These are phyloP conservation scores for Charaxes varanes DNA, from an alignment of 1,140 invertebrate genomes.

Conservation along the genomic window DNA sequence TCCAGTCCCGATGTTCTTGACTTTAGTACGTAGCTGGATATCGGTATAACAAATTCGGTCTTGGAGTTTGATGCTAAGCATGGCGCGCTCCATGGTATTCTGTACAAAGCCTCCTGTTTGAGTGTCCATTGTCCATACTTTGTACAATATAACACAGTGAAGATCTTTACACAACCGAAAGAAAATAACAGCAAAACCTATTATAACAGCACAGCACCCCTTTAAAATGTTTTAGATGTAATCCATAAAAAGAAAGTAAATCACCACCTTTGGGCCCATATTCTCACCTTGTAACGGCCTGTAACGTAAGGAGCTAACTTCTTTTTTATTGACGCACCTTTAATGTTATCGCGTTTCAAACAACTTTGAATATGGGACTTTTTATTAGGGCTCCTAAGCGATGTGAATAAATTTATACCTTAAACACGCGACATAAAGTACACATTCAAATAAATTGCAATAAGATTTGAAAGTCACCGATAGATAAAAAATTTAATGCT, in stretches of 20 bases:
- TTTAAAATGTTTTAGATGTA: constrained; percentile 8
- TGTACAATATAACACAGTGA: too few relatives aligned
- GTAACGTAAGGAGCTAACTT: constrained; percentile 64
- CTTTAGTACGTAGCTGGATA: too few relatives aligned
- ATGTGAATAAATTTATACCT: constrained; percentile 21
- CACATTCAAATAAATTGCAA: constrained; percentile 19
- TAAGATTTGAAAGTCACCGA: constrained; percentile 50
- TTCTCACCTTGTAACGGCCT: constrained; percentile 48
- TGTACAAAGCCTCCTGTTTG: too few relatives aligned
- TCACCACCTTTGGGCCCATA: constrained; percentile 44
- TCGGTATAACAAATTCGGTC: too few relatives aligned
- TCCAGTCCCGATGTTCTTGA: too few relatives aligned
- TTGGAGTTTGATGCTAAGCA: too few relatives aligned
- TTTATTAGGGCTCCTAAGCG: constrained; percentile 38
- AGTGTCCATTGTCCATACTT: too few relatives aligned
- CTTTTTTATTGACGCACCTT: constrained; percentile 69
- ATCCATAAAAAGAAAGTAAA: constrained; percentile 37
- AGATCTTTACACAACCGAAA: too few relatives aligned
- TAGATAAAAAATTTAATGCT: constrained; percentile 62
- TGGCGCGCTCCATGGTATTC: too few relatives aligned
- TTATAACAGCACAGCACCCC: constrained; percentile 1
- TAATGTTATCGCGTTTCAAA: constrained; percentile 55
- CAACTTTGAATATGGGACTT: constrained; percentile 67
- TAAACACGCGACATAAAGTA: constrained; percentile 15
- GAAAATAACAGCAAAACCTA: too few relatives aligned